A percentile compares a stretch with the other conserved stretches of the same genome.
phyloP scores from a whole-genome alignment of 2,888 invertebrate species.

The Synergus japonicus region DNA sequence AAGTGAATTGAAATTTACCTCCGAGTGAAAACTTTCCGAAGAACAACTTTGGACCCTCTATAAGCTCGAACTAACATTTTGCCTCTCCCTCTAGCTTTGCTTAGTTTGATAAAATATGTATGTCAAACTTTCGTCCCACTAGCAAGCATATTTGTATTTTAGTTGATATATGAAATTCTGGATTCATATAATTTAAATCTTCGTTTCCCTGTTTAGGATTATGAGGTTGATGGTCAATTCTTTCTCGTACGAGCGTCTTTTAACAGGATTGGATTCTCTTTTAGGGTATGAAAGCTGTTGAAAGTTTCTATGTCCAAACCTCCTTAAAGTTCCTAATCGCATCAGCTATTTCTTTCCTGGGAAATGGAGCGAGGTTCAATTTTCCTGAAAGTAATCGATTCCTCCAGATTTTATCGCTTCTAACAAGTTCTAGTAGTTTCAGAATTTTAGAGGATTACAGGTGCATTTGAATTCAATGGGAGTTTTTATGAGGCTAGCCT shows the following conservation, averaged over 20 bases:
- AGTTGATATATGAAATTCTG: no score
- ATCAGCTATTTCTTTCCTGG: slow-evolving; percentile 13
- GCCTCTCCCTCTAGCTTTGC: not conserved
- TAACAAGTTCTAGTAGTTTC: not conserved
- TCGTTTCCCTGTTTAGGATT: not conserved
- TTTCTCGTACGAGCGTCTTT: not conserved
- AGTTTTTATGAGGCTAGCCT: no score
- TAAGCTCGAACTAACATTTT: not conserved
- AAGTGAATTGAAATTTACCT: not conserved
- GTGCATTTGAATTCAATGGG: not conserved
- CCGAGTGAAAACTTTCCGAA: not conserved
- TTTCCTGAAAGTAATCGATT: slow-evolving; percentile 26
- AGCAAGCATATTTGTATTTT: not conserved
- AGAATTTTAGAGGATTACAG: not conserved
- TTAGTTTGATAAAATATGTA: not conserved
- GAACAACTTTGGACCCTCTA: not conserved
- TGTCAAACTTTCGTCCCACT: not conserved
- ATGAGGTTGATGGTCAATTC: not conserved
- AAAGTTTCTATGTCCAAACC: slow-evolving; percentile 18
- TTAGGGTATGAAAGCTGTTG: not conserved
- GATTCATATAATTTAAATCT: not conserved
- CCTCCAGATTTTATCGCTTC: slow-evolving; percentile 6
- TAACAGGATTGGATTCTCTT: slow-evolving; percentile 14
- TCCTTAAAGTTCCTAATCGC: slow-evolving; percentile 15
- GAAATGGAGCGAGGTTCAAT: slow-evolving; percentile 22